Base-by-base conservation (phyloP, 2,797 vertebrate species). In the Danionella dracula region DNA sequence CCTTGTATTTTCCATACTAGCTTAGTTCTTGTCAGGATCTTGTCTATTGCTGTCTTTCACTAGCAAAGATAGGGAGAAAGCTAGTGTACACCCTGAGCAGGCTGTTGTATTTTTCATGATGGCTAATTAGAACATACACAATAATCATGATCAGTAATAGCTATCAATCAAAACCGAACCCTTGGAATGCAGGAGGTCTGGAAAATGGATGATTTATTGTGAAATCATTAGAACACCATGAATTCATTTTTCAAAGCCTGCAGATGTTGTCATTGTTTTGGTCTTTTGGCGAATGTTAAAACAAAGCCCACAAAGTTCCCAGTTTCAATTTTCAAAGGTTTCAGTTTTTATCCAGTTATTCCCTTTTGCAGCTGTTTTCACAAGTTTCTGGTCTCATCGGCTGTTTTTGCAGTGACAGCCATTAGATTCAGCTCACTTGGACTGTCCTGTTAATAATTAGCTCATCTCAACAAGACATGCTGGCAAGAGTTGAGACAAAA, bases 401-500 rank as follows among this genome's bases (percentile, higher is more conserved):
- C 67, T 51, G n/a, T 71, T 57, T 68, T 61, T 20, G 11, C 10
- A 69, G 74, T 68, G 54, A 48, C 51, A 38, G 74, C 51, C 60
- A 64, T 62, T 60, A 27, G 23, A 69, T 80, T 67, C 76, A 78
- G 71, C 67, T 72, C 68, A 60, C 65, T 78, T 63, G 70, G 80
- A 82, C 63, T 68, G 74, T 77, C 73, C 67, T 66, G 68, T 78
- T 71, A 69, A 78, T 74, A 84, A 83, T 83, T 86, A 82, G 73
- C 79, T 83, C 79, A 85, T 83, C 77, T 78, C 68, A 62, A 75
- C 31, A 32, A 82, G 79, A 72, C 72, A 32, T 62, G 59, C 77
- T 86, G 84, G 84, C 81, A 79, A 45, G 68, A 80, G 74, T 75
- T 85, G 13, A 84, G 76, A 82, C 79, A 27, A 20, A 45, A 19